Conservation (phyloP, 2,888 invertebrate genomes). For the Xanthorhoe spadicearia region DNA sequence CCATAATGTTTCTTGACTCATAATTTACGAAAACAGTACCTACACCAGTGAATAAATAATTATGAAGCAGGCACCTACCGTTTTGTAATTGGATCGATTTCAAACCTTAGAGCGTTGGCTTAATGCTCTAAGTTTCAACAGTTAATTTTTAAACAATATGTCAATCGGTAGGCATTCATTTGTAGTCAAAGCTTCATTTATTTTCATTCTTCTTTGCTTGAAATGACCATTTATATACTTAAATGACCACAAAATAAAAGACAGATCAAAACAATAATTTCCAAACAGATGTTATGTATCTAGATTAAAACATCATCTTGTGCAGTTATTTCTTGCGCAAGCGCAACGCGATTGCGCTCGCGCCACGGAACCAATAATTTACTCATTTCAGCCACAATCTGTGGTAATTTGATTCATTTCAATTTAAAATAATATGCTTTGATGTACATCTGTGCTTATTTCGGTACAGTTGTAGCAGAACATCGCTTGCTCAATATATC, state of each 20-base stretch:
- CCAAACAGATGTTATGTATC: conserved; percentile 2
- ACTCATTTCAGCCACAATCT: conserved; percentile 17
- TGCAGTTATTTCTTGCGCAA: conserved; percentile 18
- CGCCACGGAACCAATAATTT: conserved; percentile 15
- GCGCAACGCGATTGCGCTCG: conserved; percentile 25
- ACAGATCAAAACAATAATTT: neutral
- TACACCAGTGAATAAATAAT: neutral
- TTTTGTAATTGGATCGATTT: neutral
- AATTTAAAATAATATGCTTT: conserved; percentile 9
- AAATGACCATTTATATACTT: too few relatives aligned
- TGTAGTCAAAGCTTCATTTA: too few relatives aligned
- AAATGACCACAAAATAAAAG: too few relatives aligned
- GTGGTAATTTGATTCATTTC: conserved; percentile 19
- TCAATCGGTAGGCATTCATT: too few relatives aligned
- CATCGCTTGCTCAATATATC: too few relatives aligned
- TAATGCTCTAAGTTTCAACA: too few relatives aligned
- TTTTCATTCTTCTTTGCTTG: too few relatives aligned
- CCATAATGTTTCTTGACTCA: conserved; percentile 2
- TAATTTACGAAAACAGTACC: neutral
- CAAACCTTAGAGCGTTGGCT: too few relatives aligned
- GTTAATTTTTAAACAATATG: too few relatives aligned
- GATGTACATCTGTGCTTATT: neutral
- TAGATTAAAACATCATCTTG: conserved; percentile 6
- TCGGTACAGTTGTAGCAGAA: too few relatives aligned
- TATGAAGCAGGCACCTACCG: neutral